These are phyloP conservation scores for Marisa cornuarietis DNA, from an alignment of 1,140 invertebrate species.

Conservation along the genomic window DNA sequence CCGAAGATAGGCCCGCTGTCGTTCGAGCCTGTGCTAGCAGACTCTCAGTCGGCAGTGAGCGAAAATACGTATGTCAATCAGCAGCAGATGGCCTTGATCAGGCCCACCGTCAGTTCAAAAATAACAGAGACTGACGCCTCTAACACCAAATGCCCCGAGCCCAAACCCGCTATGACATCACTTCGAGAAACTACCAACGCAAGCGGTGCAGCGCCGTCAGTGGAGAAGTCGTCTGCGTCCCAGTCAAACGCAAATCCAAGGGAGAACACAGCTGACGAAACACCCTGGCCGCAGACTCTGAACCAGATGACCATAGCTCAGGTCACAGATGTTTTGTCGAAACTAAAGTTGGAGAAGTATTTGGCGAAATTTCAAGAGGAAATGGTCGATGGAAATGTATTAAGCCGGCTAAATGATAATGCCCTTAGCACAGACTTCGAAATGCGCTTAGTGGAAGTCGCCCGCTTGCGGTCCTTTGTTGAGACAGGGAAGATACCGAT, in stretches of 20 bases:
- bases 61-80: conserved; percentile 2
- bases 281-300: neutral
- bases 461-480: neutral
- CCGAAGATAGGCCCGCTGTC: too few relatives aligned
- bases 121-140: too few relatives aligned
- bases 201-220: neutral
- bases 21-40: too few relatives aligned
- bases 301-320: neutral
- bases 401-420: neutral
- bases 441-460: neutral
- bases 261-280: neutral
- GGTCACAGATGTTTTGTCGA: neutral
- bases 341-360: neutral
- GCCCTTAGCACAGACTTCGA: conserved; percentile 2
- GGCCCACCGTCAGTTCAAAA: neutral
- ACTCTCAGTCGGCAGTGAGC: too few relatives aligned
- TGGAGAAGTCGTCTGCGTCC: neutral
- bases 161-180: too few relatives aligned
- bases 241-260: neutral
- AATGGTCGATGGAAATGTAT: neutral
- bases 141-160: too few relatives aligned
- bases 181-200: neutral
- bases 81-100: conserved; percentile 1
- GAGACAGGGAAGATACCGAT: neutral
- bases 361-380: neutral